phyloP scores from a whole-genome alignment of 2,888 invertebrate species.

The Hypomecis atomaria region DNA sequence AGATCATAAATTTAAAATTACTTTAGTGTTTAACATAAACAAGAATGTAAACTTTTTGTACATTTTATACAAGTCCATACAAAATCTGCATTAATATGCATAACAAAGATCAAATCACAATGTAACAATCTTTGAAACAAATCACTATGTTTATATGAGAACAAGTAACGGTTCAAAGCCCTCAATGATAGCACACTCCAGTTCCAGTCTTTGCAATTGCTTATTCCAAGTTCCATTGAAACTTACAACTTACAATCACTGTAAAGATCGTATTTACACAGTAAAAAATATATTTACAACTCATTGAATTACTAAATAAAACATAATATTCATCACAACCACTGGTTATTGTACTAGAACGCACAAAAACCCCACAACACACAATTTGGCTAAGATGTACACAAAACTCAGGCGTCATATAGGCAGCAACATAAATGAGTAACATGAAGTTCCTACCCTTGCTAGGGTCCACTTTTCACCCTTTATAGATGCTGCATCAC shows the following conservation, averaged over 20 bases:
- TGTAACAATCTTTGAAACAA: no score
- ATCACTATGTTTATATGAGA: no score
- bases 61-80: no score
- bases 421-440: slow-evolving; percentile 58
- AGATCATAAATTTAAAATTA: no score
- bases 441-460: slow-evolving; percentile 46
- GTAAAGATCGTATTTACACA: slow-evolving; percentile 63
- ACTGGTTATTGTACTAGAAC: slow-evolving; percentile 71
- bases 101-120: no score
- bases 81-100: no score
- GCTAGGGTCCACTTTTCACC: slow-evolving; percentile 25
- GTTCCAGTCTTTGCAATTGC: slow-evolving; percentile 51
- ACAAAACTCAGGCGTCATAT: slow-evolving; percentile 46
- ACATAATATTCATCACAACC: slow-evolving; percentile 53
- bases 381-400: slow-evolving; percentile 51
- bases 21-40: no score
- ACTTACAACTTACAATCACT: slow-evolving; percentile 79
- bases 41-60: no score
- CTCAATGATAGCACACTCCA: slow-evolving; percentile 38
- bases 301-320: slow-evolving; percentile 58
- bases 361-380: slow-evolving; percentile 59
- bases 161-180: background rate
- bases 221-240: slow-evolving; percentile 55
- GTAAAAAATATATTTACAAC: slow-evolving; percentile 75
- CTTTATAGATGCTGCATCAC: background rate